A percentile compares a stretch with the other conserved stretches of the same genome.
Evolutionary conservation across 2,888 invertebrate genomes (phyloP).

Genomic region (Bugula neritina): DNA sequence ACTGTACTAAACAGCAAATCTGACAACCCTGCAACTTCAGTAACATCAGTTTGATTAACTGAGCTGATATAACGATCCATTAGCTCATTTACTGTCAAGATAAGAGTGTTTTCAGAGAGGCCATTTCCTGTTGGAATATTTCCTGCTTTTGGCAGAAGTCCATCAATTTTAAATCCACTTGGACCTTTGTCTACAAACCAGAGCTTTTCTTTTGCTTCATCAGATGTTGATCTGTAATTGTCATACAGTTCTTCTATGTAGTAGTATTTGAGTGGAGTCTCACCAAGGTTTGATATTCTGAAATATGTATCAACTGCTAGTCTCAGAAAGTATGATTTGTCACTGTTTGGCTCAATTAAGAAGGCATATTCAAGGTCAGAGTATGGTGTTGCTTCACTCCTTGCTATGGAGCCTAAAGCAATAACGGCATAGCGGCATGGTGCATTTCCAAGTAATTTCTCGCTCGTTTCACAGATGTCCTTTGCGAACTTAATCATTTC

Average conservation of each 20-base stretch:
- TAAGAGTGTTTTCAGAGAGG: not conserved
- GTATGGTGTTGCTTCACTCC: conserved; percentile 13
- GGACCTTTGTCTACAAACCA: conserved; percentile 7
- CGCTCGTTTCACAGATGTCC: not conserved
- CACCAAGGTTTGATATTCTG: conserved; percentile 18
- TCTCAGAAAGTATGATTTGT: not conserved
- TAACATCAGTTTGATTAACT: no score
- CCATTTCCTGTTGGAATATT: conserved; percentile 26
- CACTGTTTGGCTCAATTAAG: not conserved
- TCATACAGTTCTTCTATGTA: not conserved
- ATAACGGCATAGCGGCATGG: conserved; percentile 10
- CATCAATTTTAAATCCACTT: conserved; percentile 9
- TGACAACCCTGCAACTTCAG: not conserved
- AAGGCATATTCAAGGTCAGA: conserved; percentile 18
- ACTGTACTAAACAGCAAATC: not conserved
- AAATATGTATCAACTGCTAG: conserved; percentile 16
- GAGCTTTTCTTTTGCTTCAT: not conserved
- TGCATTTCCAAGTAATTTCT: not conserved
- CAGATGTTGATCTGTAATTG: not conserved
- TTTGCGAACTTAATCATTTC: conserved; percentile 16
- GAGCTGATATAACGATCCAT: not conserved
- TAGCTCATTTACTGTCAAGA: not conserved
- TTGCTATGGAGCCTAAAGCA: conserved; percentile 18
- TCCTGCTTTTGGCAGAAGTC: conserved; percentile 7
- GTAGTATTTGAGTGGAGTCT: conserved; percentile 11